phyloP scores from a whole-genome alignment of 2,888 invertebrate genomes.

The Rhaphigaster nebulosa region DNA sequence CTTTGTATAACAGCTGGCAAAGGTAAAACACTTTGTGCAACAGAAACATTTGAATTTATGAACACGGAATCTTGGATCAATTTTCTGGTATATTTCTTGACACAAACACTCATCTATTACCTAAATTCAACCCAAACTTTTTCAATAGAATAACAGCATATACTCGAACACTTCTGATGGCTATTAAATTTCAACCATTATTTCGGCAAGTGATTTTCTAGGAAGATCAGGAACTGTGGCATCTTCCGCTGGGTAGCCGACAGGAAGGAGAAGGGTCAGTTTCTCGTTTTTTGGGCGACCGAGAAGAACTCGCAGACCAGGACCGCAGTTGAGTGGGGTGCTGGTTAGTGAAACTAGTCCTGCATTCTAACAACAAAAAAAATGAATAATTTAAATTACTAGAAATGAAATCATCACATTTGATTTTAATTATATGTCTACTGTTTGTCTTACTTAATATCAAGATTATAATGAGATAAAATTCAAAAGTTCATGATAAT shows the following conservation, averaged over 20 bases:
- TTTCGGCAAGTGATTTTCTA: constrained; percentile 81
- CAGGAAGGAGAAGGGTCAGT: constrained; percentile 83
- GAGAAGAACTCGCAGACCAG: constrained; percentile 81
- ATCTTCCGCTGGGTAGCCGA: constrained; percentile 85
- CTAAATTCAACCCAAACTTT: background rate
- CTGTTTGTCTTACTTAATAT: too few relatives aligned
- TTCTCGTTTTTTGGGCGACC: constrained; percentile 86
- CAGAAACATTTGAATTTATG: background rate
- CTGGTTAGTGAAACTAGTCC: constrained; percentile 90
- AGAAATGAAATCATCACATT: too few relatives aligned
- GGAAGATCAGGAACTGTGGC: constrained; percentile 83
- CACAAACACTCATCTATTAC: background rate
- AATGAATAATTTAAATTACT: background rate
- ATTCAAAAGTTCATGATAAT: too few relatives aligned
- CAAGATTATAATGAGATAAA: too few relatives aligned
- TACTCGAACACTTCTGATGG: background rate
- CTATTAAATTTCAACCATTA: constrained; percentile 74
- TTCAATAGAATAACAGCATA: background rate
- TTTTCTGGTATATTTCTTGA: background rate
- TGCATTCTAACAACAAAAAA: constrained; percentile 76
- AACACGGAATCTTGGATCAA: background rate
- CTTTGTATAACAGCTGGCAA: background rate
- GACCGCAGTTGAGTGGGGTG: constrained; percentile 92
- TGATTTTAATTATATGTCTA: too few relatives aligned
- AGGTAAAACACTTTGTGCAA: background rate